Conservation (phyloP, 35 echinoderm and acorn worm species). For the Diadema setosum region DNA sequence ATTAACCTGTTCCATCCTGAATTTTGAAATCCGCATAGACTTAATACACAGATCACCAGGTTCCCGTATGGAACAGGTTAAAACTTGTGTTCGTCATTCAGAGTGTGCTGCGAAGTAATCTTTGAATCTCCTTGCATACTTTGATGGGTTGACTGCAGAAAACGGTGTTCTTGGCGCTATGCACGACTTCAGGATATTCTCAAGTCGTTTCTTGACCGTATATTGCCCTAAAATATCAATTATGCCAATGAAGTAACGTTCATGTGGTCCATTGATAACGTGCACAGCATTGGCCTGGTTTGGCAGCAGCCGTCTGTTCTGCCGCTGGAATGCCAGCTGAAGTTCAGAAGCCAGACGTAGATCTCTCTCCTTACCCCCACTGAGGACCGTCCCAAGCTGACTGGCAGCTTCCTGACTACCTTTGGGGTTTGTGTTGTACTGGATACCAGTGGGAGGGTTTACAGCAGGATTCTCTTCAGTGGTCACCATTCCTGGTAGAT, state of each 20-base stretch:
- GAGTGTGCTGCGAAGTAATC: neutral
- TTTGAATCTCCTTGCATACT: constrained; percentile 41
- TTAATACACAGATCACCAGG: no score
- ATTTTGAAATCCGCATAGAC: no score
- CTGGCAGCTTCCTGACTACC: neutral
- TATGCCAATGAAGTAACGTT: constrained; percentile 67
- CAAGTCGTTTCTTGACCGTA: constrained; percentile 30
- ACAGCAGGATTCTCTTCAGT: neutral
- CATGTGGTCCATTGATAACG: constrained; percentile 34
- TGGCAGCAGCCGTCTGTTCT: constrained; percentile 38
- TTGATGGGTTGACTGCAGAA: constrained; percentile 36
- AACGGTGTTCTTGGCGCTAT: constrained; percentile 43
- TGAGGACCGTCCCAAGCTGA: neutral
- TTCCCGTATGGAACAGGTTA: no score
- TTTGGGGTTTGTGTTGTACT: neutral
- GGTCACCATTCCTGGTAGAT: neutral
- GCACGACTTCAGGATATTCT: constrained; percentile 28
- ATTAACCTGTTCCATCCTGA: no score
- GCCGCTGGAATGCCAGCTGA: neutral
- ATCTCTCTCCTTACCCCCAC: neutral
- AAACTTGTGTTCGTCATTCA: constrained; percentile 6
- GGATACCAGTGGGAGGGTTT: neutral
- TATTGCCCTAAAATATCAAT: constrained; percentile 64
- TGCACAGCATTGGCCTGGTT: constrained; percentile 41
- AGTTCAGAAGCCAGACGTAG: neutral